Evolutionary conservation across 35 echinoderm and acorn worm genomes (phyloP), one percentile per base, ranked within the genome.

Genomic region (Anneissia japonica): DNA sequence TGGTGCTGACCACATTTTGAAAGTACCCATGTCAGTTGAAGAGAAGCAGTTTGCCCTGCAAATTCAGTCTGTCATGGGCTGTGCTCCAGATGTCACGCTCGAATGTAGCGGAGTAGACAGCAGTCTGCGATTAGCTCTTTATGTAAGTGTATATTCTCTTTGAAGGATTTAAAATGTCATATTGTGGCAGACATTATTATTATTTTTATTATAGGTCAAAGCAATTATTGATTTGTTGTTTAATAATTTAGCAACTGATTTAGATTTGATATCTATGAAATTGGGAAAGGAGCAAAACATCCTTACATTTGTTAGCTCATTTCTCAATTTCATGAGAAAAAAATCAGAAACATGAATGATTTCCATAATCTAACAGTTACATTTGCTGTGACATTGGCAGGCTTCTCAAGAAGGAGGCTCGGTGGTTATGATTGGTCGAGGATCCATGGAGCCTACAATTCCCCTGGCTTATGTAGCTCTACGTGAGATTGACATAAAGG

Each of bases 31-130:
- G 10, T 46, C 39, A 21, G 85, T 82, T 77, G 72, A 81, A 35
- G 45, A 88, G 21, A 84, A 91, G 39, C 55, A 83, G 29, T 80
- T 89, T 34, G 51, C 78, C 37, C 10, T 19, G 21, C 10, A 64
- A 73, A 80, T 46, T 81, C 13, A 80, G 31, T 36, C 46, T 17
- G 38, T 80, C 19, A 31, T 90, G 35, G 38, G 81, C 30, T 83
- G 80, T 32, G 32, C 83, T 6, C 93, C 89, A 32, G 85, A 95
- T 79, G 83, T 90, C 37, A 75, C 87, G 23, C 40, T 95, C 34
- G 93, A 95, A 77, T 95, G 93, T 72, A 91, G 93, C 80, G 93
- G 93, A 0, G 85, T 84, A 2, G 83, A 91, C 74, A 23, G 78
- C 0, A 84, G 83, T 74, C 55, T 91, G 17, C 34, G 43, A 7